Evolutionary conservation across 2,888 invertebrate species (phyloP).

Genomic region (Tricholauxania praeusta): DNA sequence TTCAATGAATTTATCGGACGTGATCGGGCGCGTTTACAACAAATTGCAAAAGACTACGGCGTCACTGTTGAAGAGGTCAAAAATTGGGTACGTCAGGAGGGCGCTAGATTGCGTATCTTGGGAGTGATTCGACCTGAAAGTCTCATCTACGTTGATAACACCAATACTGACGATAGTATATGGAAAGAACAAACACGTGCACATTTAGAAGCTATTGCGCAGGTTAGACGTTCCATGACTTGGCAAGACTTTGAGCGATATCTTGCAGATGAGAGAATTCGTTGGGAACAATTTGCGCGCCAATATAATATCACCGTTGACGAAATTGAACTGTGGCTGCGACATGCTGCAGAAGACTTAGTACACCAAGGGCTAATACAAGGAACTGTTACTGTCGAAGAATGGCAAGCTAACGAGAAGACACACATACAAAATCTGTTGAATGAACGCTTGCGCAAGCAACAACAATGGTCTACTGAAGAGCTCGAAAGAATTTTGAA

Average conservation of each 20-base stretch:
- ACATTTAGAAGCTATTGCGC: conserved; percentile 53
- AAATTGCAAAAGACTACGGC: conserved; percentile 59
- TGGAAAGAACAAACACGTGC: conserved; percentile 59
- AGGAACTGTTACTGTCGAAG: conserved; percentile 45
- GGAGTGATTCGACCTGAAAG: conserved; percentile 54
- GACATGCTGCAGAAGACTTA: conserved; percentile 51
- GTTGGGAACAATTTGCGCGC: conserved; percentile 55
- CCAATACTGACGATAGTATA: conserved; percentile 35
- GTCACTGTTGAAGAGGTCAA: conserved; percentile 62
- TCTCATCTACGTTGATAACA: conserved; percentile 44
- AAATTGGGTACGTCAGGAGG: conserved; percentile 62
- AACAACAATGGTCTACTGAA: conserved; percentile 61
- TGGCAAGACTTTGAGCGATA: conserved; percentile 59
- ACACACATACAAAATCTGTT: conserved; percentile 57
- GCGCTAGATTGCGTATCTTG: conserved; percentile 56
- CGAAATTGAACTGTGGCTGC: conserved; percentile 60
- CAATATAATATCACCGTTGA: conserved; percentile 58
- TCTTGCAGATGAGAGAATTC: conserved; percentile 51
- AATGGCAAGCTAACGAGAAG: conserved; percentile 60
- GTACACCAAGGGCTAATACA: conserved; percentile 53
- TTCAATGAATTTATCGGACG: conserved; percentile 57
- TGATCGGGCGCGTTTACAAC: conserved; percentile 56
- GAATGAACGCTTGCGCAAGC: conserved; percentile 52
- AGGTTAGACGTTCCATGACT: conserved; percentile 51
- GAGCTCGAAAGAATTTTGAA: conserved; percentile 58